phyloP scores from a whole-genome alignment of 2,888 invertebrate genomes.

The Dicyrtoma fusca region DNA sequence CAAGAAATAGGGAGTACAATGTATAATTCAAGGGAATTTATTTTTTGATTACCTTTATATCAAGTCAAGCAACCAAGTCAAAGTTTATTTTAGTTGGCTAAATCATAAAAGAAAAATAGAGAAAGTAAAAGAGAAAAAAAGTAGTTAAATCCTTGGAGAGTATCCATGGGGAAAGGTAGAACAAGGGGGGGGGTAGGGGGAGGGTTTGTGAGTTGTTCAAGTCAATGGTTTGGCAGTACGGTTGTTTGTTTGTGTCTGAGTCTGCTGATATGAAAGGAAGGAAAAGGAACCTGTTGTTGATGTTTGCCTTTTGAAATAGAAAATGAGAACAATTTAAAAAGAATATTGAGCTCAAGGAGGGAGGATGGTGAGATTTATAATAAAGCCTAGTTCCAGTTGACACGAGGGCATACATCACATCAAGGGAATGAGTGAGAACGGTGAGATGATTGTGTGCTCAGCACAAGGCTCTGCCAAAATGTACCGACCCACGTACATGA shows the following conservation, averaged over 20 bases:
- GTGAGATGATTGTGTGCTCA: too few species aligned
- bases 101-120: too few species aligned
- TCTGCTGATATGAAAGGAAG: background rate
- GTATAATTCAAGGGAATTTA: too few species aligned
- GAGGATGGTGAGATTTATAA: background rate
- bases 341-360: background rate
- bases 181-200: background rate
- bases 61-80: too few species aligned
- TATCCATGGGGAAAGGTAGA: background rate
- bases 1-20: too few species aligned
- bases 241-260: too few species aligned
- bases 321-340: constrained; percentile 19
- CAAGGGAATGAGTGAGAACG: background rate
- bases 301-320: background rate
- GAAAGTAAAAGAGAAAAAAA: background rate
- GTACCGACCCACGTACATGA: too few species aligned
- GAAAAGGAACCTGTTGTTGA: constrained; percentile 7
- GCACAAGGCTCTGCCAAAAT: too few species aligned
- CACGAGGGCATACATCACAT: constrained; percentile 2
- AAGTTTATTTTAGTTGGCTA: too few species aligned
- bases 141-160: background rate
- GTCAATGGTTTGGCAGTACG: too few species aligned
- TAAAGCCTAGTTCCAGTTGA: background rate
- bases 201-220: too few species aligned
- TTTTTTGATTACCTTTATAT: too few species aligned